phyloP scores from a whole-genome alignment of 1,140 invertebrate genomes.

The Tetramorium simillimum region DNA sequence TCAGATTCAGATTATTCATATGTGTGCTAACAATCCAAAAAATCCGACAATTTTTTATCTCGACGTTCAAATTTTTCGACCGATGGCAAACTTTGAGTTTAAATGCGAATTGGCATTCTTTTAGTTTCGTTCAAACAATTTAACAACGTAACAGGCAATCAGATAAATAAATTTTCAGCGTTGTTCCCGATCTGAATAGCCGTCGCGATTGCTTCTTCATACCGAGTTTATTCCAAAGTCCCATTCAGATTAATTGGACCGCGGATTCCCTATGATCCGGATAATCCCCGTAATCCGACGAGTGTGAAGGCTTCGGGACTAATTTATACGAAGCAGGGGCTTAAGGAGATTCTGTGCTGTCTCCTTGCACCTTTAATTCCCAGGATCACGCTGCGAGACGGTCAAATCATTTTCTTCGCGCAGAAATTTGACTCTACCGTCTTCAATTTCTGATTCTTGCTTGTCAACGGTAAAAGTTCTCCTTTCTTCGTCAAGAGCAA shows the following conservation, averaged over 20 bases:
- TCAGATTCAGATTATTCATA: neutral
- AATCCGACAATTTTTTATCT: neutral
- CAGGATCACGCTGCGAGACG: constrained; percentile 25
- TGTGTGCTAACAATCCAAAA: neutral
- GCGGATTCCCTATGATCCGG: constrained; percentile 65
- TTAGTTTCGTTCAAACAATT: neutral
- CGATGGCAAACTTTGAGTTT: no score
- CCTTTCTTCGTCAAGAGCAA: neutral
- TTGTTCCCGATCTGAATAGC: constrained; percentile 25
- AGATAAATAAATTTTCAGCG: constrained; percentile 23
- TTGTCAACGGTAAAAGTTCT: neutral
- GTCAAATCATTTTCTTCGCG: constrained; percentile 39
- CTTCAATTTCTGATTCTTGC: constrained; percentile 36
- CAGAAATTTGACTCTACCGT: constrained; percentile 38
- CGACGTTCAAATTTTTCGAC: neutral
- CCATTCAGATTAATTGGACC: constrained; percentile 70
- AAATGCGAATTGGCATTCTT: neutral
- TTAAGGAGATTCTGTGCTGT: constrained; percentile 62
- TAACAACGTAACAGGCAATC: neutral
- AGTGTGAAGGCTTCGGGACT: constrained; percentile 62
- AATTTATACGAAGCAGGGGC: constrained; percentile 66
- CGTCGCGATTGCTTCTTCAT: constrained; percentile 42
- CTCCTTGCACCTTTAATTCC: constrained; percentile 48
- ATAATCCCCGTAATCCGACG: constrained; percentile 64
- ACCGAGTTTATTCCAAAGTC: constrained; percentile 59